These are phyloP conservation scores for Neelides folsomi DNA, from an alignment of 2,888 invertebrate species.

Conservation along the genomic window DNA sequence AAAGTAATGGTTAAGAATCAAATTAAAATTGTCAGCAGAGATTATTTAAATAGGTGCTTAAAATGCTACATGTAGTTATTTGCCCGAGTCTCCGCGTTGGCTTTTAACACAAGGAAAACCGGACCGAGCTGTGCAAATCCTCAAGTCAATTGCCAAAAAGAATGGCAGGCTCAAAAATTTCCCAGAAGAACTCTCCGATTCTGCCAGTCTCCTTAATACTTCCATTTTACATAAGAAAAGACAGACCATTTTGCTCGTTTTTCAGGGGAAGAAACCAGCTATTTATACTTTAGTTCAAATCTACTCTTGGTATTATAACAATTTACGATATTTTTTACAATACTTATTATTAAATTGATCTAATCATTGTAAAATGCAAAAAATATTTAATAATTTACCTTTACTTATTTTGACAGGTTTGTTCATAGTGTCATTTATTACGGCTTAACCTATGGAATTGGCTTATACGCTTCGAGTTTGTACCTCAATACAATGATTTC, in stretches of 20 bases:
- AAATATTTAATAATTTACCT: neutral
- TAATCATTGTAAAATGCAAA: neutral
- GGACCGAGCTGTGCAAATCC: constrained; percentile 26
- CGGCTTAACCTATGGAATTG: constrained; percentile 34
- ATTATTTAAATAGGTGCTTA: neutral
- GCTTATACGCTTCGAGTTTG: constrained; percentile 29
- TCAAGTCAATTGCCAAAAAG: constrained; percentile 24
- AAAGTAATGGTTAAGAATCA: too few species aligned
- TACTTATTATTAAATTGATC: neutral
- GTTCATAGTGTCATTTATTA: constrained; percentile 34
- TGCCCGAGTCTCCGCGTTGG: constrained; percentile 34
- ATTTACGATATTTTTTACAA: neutral
- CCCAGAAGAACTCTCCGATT: constrained; percentile 11
- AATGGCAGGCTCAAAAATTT: constrained; percentile 13
- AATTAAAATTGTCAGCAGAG: neutral
- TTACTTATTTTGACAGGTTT: constrained; percentile 26
- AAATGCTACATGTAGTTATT: constrained; percentile 13
- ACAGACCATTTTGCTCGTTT: constrained; percentile 13
- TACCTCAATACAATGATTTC: constrained; percentile 33
- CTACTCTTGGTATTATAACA: constrained; percentile 27
- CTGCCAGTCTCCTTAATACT: neutral
- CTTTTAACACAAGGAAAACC: constrained; percentile 27
- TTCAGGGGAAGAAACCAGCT: constrained; percentile 10
- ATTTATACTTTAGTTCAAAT: constrained; percentile 18
- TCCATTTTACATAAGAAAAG: constrained; percentile 2